Evolutionary conservation across 1,140 invertebrate genomes (phyloP).

Genomic region (Caerostris darwini): DNA sequence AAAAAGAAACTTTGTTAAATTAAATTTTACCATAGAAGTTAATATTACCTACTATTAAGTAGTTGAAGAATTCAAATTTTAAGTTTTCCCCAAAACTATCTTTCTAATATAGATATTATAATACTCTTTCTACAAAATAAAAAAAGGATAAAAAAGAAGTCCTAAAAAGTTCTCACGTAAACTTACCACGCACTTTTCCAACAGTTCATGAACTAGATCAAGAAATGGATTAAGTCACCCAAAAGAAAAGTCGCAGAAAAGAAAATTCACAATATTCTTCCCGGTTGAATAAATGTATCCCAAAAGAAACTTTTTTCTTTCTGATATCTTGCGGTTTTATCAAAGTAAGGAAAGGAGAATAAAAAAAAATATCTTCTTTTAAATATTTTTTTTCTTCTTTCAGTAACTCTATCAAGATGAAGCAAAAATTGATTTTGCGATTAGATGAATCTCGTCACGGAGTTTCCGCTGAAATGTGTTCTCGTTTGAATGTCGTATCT

Average conservation of each 20-base stretch:
- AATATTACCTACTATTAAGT: too few species aligned
- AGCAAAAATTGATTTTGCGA: neutral
- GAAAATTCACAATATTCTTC: neutral
- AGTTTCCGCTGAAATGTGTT: neutral
- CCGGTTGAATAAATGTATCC: neutral
- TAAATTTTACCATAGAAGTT: too few species aligned
- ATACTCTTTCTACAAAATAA: too few species aligned
- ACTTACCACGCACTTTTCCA: too few species aligned
- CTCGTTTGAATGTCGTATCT: neutral
- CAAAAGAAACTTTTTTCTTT: neutral
- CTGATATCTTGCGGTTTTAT: neutral
- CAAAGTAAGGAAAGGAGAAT: neutral
- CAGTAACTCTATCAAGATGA: neutral
- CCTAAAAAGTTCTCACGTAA: too few species aligned
- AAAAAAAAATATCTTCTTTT: neutral
- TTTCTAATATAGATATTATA: too few species aligned
- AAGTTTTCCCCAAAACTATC: too few species aligned
- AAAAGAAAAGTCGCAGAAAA: neutral
- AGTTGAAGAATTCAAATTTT: too few species aligned
- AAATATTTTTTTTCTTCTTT: neutral
- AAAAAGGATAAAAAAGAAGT: too few species aligned
- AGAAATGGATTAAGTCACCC: neutral
- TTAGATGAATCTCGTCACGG: neutral
- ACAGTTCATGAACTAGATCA: too few species aligned
- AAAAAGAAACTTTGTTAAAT: too few species aligned